Base-by-base conservation (phyloP, 2,113 vertebrate species). In the Tichodroma muraria region DNA sequence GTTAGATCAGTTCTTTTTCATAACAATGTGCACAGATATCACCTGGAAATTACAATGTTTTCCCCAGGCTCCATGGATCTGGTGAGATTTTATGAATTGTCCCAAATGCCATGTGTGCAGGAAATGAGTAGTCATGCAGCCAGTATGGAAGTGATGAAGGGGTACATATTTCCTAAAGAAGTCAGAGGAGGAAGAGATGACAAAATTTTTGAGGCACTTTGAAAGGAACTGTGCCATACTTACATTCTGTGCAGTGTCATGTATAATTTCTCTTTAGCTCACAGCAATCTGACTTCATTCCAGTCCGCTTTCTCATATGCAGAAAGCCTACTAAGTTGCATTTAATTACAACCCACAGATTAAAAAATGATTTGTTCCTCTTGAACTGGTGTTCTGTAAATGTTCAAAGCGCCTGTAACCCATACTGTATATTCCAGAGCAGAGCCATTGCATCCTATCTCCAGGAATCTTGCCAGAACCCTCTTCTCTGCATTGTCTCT, bases 401-500 rank as follows among this genome's bases (percentile, higher is more conserved):
- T 90, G 75, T 94, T 95, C 92, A 84, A 91, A 96, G 88, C 90
- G 91, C 70, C 87, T 95, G 82, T 64, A 91, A 94, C 53, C 77
- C 75, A 52, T 80, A 40, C 69, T 94, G 65, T 57, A 79, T 42
- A 56, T 87, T 1, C 4, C 88, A 89, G 80, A 96, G 93, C 75
- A 72, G 83, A 95, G 82, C 91, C 88, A 76, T 95, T 93, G 91
- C 88, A 66, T 77, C 79, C 80, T 91, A 61, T 94, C 94, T 86
- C 89, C 95, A 93, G 94, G 87, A 93, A 83, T 42, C 38, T 69
- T 95, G 94, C 95, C 97, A 96, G 97, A 91, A 92, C 82, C 57
- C 80, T 95, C 82, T 95, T 70, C 83, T 97, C 96, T 94, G 95
- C 95, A 76, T 96, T 94, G 94, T 96, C 96, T 97, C 94, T 0